phyloP scores from a whole-genome alignment of 2,797 vertebrate species.

The Esox masquinongy region DNA sequence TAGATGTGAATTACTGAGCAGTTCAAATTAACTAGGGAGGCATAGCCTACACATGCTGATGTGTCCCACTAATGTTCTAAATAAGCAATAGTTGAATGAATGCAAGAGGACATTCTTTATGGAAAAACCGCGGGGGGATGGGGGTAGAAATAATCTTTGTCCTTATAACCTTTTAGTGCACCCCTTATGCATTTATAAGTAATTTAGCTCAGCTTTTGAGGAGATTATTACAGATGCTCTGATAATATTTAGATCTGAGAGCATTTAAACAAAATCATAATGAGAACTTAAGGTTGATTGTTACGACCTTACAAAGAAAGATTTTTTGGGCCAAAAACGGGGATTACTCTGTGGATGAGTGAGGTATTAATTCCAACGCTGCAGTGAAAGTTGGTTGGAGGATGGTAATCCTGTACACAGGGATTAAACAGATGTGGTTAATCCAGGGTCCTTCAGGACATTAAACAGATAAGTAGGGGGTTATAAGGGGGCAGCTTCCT shows the following conservation, averaged over 20 bases:
- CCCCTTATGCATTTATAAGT: neutral
- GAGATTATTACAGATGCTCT: neutral
- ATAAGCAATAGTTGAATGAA: neutral
- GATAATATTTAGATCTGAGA: neutral
- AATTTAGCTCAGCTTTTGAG: neutral
- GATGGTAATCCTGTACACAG: slow-evolving; percentile 70
- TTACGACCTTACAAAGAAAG: slow-evolving; percentile 64
- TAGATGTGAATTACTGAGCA: neutral
- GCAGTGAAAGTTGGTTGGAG: slow-evolving; percentile 10
- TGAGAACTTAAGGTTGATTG: slow-evolving; percentile 65
- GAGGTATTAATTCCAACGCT: slow-evolving; percentile 33
- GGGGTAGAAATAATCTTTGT: neutral
- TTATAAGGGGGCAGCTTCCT: slow-evolving; percentile 74
- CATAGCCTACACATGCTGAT: neutral
- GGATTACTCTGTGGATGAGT: slow-evolving; percentile 65
- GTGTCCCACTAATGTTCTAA: neutral
- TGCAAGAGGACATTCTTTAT: neutral
- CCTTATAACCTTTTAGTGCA: neutral
- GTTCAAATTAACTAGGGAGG: neutral
- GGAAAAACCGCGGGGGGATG: neutral
- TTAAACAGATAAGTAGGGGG: slow-evolving; percentile 76
- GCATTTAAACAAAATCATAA: slow-evolving; percentile 39
- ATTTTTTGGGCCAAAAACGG: slow-evolving; percentile 50
- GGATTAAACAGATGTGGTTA: slow-evolving; percentile 75
- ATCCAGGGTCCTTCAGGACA: slow-evolving; percentile 74